Evolutionary conservation across 2,888 invertebrate genomes (phyloP).

Genomic region (Graphium colonna): DNA sequence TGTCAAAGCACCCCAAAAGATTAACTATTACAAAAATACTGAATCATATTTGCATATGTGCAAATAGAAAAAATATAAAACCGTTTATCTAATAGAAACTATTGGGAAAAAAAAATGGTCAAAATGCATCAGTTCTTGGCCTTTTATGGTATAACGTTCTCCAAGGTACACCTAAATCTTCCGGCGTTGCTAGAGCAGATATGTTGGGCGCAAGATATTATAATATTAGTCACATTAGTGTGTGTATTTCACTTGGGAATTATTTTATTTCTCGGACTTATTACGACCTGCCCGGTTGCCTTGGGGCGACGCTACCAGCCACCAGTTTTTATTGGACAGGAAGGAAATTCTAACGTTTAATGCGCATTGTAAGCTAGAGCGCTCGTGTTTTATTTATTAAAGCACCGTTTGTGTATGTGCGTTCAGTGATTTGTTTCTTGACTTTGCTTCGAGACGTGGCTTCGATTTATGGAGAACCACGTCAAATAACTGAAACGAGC

Average conservation of each 20-base stretch:
- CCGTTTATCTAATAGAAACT: no score
- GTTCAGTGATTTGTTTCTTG: no score
- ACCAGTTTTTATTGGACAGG: constrained; percentile 76
- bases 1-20: no score
- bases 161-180: constrained; percentile 69
- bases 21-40: no score
- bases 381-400: constrained; percentile 56
- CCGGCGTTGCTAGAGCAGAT: constrained; percentile 72
- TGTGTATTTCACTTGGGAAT: constrained; percentile 72
- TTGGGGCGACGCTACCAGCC: constrained; percentile 66
- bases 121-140: constrained; percentile 28
- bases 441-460: no score
- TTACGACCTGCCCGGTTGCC: constrained; percentile 68
- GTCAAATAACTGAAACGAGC: no score
- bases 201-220: constrained; percentile 72
- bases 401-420: constrained; percentile 36
- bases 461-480: no score
- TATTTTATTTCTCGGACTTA: constrained; percentile 77
- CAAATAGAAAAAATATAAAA: no score
- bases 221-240: constrained; percentile 79
- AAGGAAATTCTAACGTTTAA: constrained; percentile 75
- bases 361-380: constrained; percentile 62
- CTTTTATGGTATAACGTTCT: constrained; percentile 39
- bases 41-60: no score
- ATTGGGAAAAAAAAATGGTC: background rate